These are phyloP conservation scores for Xerus rutilus DNA, from an alignment of 2,797 vertebrate species.

Conservation along the genomic window DNA sequence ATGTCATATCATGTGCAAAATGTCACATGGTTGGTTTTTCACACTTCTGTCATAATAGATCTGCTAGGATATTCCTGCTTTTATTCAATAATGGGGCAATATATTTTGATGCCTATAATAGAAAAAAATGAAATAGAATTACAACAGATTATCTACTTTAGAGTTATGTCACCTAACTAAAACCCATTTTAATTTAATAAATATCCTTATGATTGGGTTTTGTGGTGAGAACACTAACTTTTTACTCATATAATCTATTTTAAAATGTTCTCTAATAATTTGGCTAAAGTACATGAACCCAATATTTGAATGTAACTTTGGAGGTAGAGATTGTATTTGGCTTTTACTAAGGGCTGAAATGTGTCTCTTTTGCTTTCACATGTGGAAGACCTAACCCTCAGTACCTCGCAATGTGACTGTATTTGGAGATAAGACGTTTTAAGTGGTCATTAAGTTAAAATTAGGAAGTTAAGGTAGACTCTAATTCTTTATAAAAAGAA, in stretches of 20 bases:
- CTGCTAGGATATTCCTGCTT: neutral
- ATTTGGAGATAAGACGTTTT: neutral
- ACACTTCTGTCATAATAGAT: neutral
- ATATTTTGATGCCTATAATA: no score
- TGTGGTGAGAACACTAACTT: neutral
- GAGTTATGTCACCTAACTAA: neutral
- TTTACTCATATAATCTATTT: neutral
- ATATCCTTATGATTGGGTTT: neutral
- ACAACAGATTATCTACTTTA: neutral
- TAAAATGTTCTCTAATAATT: neutral
- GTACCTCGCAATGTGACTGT: neutral
- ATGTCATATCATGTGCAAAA: neutral
- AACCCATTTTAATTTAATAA: neutral
- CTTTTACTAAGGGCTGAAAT: neutral
- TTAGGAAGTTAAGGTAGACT: neutral
- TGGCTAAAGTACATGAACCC: neutral
- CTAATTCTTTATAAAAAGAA: neutral
- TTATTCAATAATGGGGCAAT: neutral
- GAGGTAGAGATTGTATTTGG: neutral
- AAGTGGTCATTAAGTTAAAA: neutral
- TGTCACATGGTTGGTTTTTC: neutral
- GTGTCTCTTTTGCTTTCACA: neutral
- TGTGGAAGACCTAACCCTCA: neutral
- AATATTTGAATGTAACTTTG: neutral
- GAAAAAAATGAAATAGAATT: neutral